These are phyloP conservation scores for Atrina japonica DNA, from an alignment of 2,888 invertebrate species.

Conservation along the genomic window DNA sequence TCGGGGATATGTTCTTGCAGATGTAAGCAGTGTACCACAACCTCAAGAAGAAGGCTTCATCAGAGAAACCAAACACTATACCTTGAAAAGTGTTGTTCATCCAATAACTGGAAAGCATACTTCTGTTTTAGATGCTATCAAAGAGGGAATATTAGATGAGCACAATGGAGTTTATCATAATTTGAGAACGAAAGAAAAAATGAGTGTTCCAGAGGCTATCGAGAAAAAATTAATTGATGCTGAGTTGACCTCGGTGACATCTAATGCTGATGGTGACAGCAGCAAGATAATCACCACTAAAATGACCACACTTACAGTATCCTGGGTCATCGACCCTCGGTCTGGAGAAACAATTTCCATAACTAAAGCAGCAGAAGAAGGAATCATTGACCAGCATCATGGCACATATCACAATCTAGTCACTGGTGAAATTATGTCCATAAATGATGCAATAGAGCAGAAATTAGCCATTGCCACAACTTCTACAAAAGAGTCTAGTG, in stretches of 20 bases:
- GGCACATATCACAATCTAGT: constrained; percentile 85
- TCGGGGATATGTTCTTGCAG: constrained; percentile 86
- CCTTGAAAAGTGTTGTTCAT: constrained; percentile 84
- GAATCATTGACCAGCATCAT: constrained; percentile 93
- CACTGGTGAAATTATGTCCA: constrained; percentile 84
- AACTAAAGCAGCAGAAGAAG: constrained; percentile 94
- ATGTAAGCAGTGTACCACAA: constrained; percentile 94
- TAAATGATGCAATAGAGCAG: constrained; percentile 88
- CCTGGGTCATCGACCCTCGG: constrained; percentile 86
- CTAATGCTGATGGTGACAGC: constrained; percentile 91
- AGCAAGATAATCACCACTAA: constrained; percentile 85
- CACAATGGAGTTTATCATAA: constrained; percentile 83
- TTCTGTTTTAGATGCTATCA: constrained; percentile 94
- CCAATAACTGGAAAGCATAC: constrained; percentile 85
- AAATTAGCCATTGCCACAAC: constrained; percentile 86
- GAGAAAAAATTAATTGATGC: constrained; percentile 87
- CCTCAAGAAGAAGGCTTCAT: constrained; percentile 90
- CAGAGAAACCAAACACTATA: constrained; percentile 73
- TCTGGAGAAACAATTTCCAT: constrained; percentile 88
- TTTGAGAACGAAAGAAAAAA: constrained; percentile 89
- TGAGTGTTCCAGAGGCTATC: constrained; percentile 92
- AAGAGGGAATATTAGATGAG: constrained; percentile 93
- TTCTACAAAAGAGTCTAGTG: constrained; percentile 80
- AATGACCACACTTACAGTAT: constrained; percentile 75
- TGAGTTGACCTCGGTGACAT: constrained; percentile 80